Evolutionary conservation across 2,113 vertebrate genomes (phyloP), one percentile per base, ranked within the genome.

Genomic region (Ramphastos sulfuratus): DNA sequence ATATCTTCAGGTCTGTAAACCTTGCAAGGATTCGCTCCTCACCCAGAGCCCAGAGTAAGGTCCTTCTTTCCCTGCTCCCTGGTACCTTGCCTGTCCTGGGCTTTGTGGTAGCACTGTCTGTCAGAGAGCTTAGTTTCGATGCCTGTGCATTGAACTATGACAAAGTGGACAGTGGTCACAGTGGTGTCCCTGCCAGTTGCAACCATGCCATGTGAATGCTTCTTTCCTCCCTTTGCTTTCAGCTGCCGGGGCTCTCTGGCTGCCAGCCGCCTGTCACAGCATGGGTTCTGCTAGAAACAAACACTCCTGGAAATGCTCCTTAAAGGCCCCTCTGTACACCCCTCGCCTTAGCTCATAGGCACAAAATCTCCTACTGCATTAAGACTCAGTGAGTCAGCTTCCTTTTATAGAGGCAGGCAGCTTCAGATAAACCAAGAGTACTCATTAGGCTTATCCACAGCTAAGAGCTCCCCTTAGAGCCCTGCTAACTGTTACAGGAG

Each of bases 311-410:
- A 70, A 73, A 70, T 0, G 23, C 48, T 82, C 44, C 89, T 39
- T 19, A 14, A 64, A 75, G 70, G 44, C 25, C 67, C 44, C 35
- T 1, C 58, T 28, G 2, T 13, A 1, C 0, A 2, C 7, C 7
- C 72, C 56, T n/a, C 4, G 0, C 20, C 44, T 37, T 4, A 5
- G 83, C 76, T 86, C 84, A 71, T 12, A 78, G 77, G 17, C 25
- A 48, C 46, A 84, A 72, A 58, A 20, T 20, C 74, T 89, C 66
- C 90, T 27, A 6, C 78, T 60, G 42, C 52, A 37, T 24, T 23
- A 39, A 37, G 83, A 24, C 31, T 27, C 55, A 50, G 82, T 1
- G 19, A 83, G 60, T 10, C 84, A 50, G 78, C 39, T 46, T 71
- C 61, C 87, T 21, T 19, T 25, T 19, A 23, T 25, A 48, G 35